These are phyloP conservation scores for Scaptomyza tumidula DNA, from an alignment of 2,888 invertebrate genomes.

Conservation along the genomic window DNA sequence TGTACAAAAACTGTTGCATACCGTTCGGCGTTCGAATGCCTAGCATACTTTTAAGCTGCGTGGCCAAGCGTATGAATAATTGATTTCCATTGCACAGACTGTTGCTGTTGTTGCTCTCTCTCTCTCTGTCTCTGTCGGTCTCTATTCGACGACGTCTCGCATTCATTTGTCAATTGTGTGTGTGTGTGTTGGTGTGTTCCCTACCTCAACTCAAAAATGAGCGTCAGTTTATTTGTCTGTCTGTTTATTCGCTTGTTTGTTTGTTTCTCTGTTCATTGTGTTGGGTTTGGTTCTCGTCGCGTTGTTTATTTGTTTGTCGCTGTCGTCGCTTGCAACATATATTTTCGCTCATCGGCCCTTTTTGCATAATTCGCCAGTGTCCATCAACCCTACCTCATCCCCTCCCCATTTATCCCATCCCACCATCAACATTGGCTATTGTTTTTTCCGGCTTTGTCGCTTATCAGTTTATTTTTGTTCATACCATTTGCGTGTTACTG, in stretches of 20 bases:
- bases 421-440: conserved; percentile 21
- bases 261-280: conserved; percentile 10
- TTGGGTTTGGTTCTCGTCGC: conserved; percentile 16
- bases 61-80: conserved; percentile 79
- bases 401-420: no score
- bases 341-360: conserved; percentile 46
- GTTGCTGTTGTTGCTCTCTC: conserved; percentile 20
- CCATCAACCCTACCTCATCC: not conserved
- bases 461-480: conserved; percentile 74
- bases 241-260: conserved; percentile 32
- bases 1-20: conserved; percentile 70
- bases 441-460: conserved; percentile 66
- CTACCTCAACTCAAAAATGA: conserved; percentile 32
- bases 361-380: conserved; percentile 51
- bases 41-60: conserved; percentile 71
- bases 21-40: conserved; percentile 51
- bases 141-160: conserved; percentile 35
- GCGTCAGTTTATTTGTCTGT: conserved; percentile 65
- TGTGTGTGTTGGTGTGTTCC: conserved; percentile 13
- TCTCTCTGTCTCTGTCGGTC: conserved; percentile 14
- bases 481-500: conserved; percentile 64
- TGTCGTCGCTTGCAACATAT: conserved; percentile 72
- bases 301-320: conserved; percentile 68
- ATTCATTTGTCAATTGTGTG: conserved; percentile 66
- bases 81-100: conserved; percentile 75